These are phyloP conservation scores for Stramonita haemastoma DNA, from an alignment of 2,888 invertebrate genomes.

Conservation along the genomic window DNA sequence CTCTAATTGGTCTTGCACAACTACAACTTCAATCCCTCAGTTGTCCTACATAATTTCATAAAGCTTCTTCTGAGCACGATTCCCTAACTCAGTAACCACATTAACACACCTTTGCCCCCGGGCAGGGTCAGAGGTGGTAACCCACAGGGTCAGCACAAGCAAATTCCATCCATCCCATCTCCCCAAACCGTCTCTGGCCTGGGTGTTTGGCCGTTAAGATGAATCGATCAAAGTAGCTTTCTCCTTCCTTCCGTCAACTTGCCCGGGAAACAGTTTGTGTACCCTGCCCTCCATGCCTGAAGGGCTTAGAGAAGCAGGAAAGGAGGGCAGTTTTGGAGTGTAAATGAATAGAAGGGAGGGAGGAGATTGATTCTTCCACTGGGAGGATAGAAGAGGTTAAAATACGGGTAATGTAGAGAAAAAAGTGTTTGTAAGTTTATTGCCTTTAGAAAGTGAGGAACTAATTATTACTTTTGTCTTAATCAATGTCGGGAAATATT, in stretches of 20 bases:
- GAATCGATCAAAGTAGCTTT: constrained; percentile 40
- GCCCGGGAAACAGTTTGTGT: neutral
- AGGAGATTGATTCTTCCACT: too few relatives aligned
- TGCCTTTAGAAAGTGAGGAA: neutral
- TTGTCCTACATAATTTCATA: constrained; percentile 19
- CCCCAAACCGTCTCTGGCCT: constrained; percentile 10
- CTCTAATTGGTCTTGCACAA: neutral
- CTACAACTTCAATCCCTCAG: constrained; percentile 17
- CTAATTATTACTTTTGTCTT: neutral
- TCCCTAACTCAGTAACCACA: neutral
- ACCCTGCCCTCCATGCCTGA: neutral
- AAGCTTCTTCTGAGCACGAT: neutral
- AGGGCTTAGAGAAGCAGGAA: neutral
- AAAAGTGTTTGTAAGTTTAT: too few relatives aligned
- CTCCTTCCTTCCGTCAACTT: constrained; percentile 16
- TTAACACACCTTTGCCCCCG: constrained; percentile 18
- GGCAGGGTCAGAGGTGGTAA: constrained; percentile 38
- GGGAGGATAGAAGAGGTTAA: too few relatives aligned
- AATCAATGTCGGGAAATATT: neutral
- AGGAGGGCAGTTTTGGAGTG: neutral
- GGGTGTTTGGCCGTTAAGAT: constrained; percentile 39
- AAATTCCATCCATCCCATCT: constrained; percentile 38
- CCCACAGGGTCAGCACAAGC: constrained; percentile 34
- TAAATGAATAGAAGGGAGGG: neutral
- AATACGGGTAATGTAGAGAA: too few relatives aligned